These are phyloP conservation scores for Autographa pulchrina DNA, from an alignment of 2,888 invertebrate species.

Conservation along the genomic window DNA sequence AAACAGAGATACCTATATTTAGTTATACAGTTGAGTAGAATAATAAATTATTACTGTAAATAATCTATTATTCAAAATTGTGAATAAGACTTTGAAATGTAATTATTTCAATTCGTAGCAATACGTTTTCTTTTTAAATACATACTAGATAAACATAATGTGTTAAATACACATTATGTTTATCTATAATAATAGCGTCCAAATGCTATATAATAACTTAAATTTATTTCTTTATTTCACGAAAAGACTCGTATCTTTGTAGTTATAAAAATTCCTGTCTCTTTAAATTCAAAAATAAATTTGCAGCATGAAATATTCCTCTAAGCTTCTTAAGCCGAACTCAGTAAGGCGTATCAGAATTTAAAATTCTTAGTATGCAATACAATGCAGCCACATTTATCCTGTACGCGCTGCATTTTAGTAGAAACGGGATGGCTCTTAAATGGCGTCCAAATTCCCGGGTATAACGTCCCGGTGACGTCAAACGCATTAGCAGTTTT, in stretches of 20 bases:
- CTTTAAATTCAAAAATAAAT: not conserved
- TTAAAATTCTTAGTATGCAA: not conserved
- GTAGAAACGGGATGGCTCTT: not conserved
- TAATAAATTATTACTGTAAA: no score
- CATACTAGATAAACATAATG: no score
- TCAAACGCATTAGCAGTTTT: constrained; percentile 1
- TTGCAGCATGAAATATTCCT: not conserved
- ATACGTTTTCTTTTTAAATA: no score
- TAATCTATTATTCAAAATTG: no score
- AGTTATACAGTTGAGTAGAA: no score
- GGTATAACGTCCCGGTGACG: not conserved
- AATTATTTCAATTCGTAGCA: no score
- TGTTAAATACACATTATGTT: no score
- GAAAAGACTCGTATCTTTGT: not conserved
- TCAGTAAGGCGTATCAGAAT: not conserved
- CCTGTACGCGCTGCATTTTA: not conserved
- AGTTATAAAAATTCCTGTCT: not conserved
- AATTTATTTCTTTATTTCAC: no score
- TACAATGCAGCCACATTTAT: not conserved
- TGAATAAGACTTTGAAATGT: no score
- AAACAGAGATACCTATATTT: not conserved
- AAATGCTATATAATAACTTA: no score
- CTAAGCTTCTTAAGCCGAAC: not conserved
- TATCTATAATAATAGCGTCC: no score
- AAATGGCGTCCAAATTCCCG: constrained; percentile 1